Evolutionary conservation across 2,888 invertebrate species (phyloP).

Genomic region (Steinernema carpocapsae): DNA sequence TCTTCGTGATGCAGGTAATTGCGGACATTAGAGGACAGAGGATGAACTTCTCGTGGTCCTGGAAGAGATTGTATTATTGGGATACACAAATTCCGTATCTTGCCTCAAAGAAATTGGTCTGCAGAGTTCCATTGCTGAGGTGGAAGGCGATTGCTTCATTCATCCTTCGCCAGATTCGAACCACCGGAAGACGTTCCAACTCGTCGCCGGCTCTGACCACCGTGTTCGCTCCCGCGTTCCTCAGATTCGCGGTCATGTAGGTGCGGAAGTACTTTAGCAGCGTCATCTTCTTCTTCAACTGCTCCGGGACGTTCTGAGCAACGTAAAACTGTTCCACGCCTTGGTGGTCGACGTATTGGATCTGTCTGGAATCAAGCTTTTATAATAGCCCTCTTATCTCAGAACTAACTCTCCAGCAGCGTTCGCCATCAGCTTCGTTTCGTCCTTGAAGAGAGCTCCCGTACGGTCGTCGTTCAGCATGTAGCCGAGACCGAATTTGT

Average conservation of each 20-base stretch:
- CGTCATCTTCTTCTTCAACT: slow-evolving; percentile 78
- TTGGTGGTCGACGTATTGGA: slow-evolving; percentile 92
- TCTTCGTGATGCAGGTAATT: slow-evolving; percentile 81
- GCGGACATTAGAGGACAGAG: slow-evolving; percentile 97
- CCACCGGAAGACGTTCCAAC: slow-evolving; percentile 88
- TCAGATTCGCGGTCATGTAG: slow-evolving; percentile 92
- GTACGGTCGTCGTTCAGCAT: slow-evolving; percentile 92
- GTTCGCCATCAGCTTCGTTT: slow-evolving; percentile 89
- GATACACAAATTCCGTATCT: too few species aligned
- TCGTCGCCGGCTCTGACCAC: slow-evolving; percentile 83
- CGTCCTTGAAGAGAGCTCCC: slow-evolving; percentile 97
- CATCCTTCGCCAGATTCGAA: slow-evolving; percentile 95
- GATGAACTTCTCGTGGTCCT: slow-evolving; percentile 95
- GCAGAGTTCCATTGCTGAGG: slow-evolving; percentile 86
- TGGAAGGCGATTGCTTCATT: slow-evolving; percentile 94
- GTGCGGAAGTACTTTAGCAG: slow-evolving; percentile 92
- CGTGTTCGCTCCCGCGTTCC: slow-evolving; percentile 81
- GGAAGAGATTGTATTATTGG: too few species aligned
- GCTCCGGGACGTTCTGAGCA: slow-evolving; percentile 78
- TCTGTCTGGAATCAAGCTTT: slow-evolving; percentile 76
- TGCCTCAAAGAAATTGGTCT: slow-evolving; percentile 67
- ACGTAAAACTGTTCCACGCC: slow-evolving; percentile 90
- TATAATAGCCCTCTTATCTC: neutral
- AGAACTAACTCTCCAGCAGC: slow-evolving; percentile 84
- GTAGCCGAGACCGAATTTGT: slow-evolving; percentile 99